phyloP scores from a whole-genome alignment of 2,113 vertebrate genomes.

The Thinocorus orbignyianus region DNA sequence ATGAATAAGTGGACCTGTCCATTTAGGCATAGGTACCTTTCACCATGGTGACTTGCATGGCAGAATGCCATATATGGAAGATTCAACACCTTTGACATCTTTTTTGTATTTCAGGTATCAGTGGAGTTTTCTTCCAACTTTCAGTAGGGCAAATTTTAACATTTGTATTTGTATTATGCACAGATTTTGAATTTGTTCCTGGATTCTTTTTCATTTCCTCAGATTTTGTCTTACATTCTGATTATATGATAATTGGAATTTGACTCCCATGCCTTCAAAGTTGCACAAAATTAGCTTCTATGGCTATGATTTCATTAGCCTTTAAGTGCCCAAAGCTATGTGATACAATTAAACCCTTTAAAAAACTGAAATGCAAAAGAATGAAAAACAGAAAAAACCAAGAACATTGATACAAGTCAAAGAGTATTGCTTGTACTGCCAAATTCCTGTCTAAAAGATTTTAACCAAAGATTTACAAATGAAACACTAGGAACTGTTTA shows the following conservation, averaged over 20 bases:
- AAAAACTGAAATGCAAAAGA: background rate
- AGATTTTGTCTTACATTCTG: background rate
- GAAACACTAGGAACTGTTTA: background rate
- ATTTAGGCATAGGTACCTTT: background rate
- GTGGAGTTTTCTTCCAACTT: background rate
- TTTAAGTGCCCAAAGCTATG: background rate
- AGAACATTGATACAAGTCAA: background rate
- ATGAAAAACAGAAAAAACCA: background rate
- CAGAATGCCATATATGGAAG: background rate
- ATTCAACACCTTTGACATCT: background rate
- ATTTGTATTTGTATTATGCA: background rate
- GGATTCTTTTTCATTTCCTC: background rate
- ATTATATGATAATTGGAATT: background rate
- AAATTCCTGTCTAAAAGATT: background rate
- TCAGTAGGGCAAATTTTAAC: background rate
- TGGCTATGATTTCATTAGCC: background rate
- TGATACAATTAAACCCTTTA: background rate
- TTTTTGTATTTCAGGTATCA: background rate
- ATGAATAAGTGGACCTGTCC: background rate
- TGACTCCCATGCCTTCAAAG: background rate
- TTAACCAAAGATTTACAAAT: background rate
- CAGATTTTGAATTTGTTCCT: background rate
- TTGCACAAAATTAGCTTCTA: background rate
- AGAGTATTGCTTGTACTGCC: background rate
- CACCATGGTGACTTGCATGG: background rate